Conservation (phyloP, 2,113 vertebrate species). For the Terrapene triunguis region DNA sequence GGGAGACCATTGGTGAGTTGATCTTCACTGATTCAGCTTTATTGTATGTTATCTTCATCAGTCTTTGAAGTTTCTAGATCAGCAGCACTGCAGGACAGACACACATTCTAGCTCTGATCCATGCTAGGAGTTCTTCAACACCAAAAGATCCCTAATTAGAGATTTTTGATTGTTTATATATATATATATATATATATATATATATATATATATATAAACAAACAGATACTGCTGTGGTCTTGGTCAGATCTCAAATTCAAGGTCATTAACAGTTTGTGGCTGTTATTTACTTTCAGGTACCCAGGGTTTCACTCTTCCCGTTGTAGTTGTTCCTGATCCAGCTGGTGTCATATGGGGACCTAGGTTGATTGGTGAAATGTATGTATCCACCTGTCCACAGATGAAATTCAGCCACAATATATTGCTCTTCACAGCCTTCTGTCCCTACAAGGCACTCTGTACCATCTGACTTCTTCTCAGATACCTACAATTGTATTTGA, state of each 20-base stretch:
- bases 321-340: neutral
- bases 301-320: neutral
- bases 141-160: neutral
- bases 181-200: no score
- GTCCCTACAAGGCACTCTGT: neutral
- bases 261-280: neutral
- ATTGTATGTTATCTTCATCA: neutral
- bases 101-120: fast-evolving
- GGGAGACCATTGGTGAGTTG: neutral
- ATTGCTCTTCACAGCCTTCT: neutral
- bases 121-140: neutral
- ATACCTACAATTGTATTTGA: neutral
- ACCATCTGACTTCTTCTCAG: neutral
- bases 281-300: fast-evolving
- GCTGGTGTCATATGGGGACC: neutral
- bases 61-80: neutral
- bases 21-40: neutral
- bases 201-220: no score
- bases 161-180: neutral
- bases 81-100: neutral
- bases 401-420: neutral
- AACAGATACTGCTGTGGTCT: neutral
- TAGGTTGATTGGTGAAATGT: neutral
- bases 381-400: fast-evolving
- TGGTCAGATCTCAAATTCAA: neutral